Evolutionary conservation across 2,888 invertebrate genomes (phyloP).

Genomic region (Phortica okadai): DNA sequence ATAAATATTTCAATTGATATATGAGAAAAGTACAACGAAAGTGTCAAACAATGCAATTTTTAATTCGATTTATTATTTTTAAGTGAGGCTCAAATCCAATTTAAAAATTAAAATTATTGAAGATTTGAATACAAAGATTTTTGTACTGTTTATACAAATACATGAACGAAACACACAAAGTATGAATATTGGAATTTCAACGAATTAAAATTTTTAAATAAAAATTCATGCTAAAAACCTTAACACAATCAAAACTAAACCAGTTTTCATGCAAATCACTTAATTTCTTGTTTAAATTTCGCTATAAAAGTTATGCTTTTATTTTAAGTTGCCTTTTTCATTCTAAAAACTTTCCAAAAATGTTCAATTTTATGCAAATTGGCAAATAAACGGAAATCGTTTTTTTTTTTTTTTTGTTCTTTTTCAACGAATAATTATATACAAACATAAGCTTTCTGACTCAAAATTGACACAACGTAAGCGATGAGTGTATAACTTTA

Average conservation of each 20-base stretch:
- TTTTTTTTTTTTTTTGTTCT: background rate
- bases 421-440: background rate
- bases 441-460: background rate
- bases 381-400: conserved; percentile 13
- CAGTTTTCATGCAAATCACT: conserved; percentile 6
- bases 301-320: conserved; percentile 12
- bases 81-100: background rate
- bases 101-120: too few species aligned
- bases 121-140: too few species aligned
- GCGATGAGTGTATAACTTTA: conserved; percentile 3
- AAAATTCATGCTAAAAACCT: conserved; percentile 6
- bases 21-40: conserved; percentile 35
- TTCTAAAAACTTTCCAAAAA: background rate
- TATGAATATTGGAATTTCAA: too few species aligned
- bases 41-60: conserved; percentile 32
- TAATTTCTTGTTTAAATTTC: background rate
- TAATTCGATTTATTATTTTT: conserved; percentile 28
- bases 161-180: too few species aligned
- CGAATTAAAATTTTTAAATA: too few species aligned
- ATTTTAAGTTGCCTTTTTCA: background rate
- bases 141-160: too few species aligned
- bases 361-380: conserved; percentile 16
- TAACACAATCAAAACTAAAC: background rate
- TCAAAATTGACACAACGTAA: background rate
- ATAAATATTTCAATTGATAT: conserved; percentile 41